A percentile compares a stretch with the other conserved stretches of the same genome.
Evolutionary conservation across 2,888 invertebrate genomes (phyloP).

Genomic region (Capitulum mitella): DNA sequence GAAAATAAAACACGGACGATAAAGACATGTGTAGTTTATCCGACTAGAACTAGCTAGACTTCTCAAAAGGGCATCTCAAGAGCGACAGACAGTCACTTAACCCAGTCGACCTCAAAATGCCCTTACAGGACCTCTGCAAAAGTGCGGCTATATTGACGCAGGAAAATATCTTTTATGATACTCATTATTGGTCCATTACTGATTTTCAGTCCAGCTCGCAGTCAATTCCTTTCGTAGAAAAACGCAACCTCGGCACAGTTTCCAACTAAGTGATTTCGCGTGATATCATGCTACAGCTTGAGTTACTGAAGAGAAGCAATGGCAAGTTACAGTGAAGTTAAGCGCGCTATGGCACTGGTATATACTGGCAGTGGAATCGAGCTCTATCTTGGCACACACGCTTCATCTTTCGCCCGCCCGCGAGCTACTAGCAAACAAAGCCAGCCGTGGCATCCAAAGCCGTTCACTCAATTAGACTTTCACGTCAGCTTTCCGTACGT

Average conservation of each 20-base stretch:
- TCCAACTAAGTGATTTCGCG: too few relatives aligned
- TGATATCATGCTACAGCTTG: not conserved
- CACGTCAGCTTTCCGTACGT: too few relatives aligned
- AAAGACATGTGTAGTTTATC: not conserved
- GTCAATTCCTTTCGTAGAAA: too few relatives aligned
- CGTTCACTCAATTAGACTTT: too few relatives aligned
- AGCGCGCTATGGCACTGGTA: not conserved
- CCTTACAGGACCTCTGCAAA: too few relatives aligned
- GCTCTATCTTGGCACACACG: not conserved
- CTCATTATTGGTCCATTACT: too few relatives aligned
- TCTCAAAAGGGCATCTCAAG: not conserved
- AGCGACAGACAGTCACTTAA: not conserved
- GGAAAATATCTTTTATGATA: too few relatives aligned
- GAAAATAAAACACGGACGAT: not conserved
- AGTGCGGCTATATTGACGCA: too few relatives aligned
- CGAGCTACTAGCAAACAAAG: too few relatives aligned
- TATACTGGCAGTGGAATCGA: not conserved
- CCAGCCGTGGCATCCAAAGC: too few relatives aligned
- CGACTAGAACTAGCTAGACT: not conserved
- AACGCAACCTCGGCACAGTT: too few relatives aligned
- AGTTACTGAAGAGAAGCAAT: not conserved
- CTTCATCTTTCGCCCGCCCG: not conserved
- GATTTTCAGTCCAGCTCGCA: too few relatives aligned
- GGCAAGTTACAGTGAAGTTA: not conserved
- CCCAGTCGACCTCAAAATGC: not conserved